Evolutionary conservation across 1,140 invertebrate species (phyloP), one percentile per base, ranked within the genome.

Genomic region (Scaptomyza pallida): DNA sequence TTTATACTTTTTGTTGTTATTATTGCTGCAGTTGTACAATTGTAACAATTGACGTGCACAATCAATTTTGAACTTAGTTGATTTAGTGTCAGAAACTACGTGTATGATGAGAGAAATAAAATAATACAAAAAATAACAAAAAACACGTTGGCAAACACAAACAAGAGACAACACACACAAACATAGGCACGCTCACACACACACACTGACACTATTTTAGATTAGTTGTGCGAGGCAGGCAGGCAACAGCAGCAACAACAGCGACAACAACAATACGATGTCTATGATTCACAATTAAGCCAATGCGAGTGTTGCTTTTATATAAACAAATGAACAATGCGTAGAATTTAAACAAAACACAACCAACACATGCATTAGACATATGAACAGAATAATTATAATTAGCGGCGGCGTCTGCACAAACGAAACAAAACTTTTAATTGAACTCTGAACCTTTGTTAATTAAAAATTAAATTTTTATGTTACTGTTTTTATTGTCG

Each of bases 181-280:
- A 56, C 33, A 41, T 35, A 50, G 41, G 37, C 13, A 41, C 48
- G 43, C 33, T 12, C 57, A 30, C 59, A 62, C 59, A 47, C 50
- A 51, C 50, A 55, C 50, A 63, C 41, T 48, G 23, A 48, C 51
- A 59, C 61, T 52, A 52, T 35, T 72, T 75, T 62, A 79, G 78
- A 82, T 83, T 82, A 78, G 78, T 78, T 83, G 60, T 73, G 80
- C 23, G 56, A 56, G 40, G 23, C 23, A 26, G 52, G 61, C 59
- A 62, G 26, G 40, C 51, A 56, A 56, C 45, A 82, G 48, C 80
- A 79, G 75, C 57, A 72, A 69, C 62, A 77, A 64, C 48, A 56
- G 35, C 47, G 55, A 51, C 37, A 50, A 64, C 35, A 23, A 8
- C 54, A 43, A 9, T 13, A 43, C 35, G 37, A 15, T 67, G 62